Evolutionary conservation across 2,113 vertebrate species (phyloP), one percentile per base, ranked within the genome.

Genomic region (Prunella fulvescens): DNA sequence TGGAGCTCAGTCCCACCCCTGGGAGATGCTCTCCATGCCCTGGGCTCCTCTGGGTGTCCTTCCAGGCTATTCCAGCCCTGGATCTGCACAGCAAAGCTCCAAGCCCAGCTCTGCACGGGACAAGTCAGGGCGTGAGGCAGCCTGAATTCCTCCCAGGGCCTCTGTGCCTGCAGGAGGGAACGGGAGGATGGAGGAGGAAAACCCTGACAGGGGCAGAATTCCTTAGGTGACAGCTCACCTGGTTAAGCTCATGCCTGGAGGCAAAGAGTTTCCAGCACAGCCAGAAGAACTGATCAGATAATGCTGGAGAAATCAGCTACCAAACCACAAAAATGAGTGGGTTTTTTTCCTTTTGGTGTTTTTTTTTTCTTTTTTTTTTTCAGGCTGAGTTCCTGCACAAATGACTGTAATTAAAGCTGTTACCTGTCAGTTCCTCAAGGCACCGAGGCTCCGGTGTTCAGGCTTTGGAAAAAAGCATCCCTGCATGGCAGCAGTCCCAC

Each of bases 201-300:
- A 87, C 18, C 69, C 85, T 64, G 22, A 5, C n/a, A 42, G 76
- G 77, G 64, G 42, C 10, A 51, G 67, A 72, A 93, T 93, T 95
- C 85, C 90, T 92, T 5, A 5, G 33, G 42, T 90, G 96, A 87
- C 74, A 89, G 82, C 81, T 94, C 92, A 92, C 50, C 88, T 66
- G 56, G 42, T 35, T 67, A 35, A 79, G 26, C 91, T 88, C 45
- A 31, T 23, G 66, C 26, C 95, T 15, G 3, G 70, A 89, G 93
- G 89, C 72, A 50, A 87, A 77, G 95, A 90, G 31, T 91, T 96
- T 88, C 86, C 77, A 93, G 71, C 39, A 31, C 14, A 3, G 61
- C 73, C 45, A 47, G 80, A 51, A 72, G 35, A 91, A 47, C 79
- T 81, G 28, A 91, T 91, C 94, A 87, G 91, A 79, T 91, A 89